Evolutionary conservation across 2,888 invertebrate species (phyloP).

Genomic region (Aspidiotus destructor): DNA sequence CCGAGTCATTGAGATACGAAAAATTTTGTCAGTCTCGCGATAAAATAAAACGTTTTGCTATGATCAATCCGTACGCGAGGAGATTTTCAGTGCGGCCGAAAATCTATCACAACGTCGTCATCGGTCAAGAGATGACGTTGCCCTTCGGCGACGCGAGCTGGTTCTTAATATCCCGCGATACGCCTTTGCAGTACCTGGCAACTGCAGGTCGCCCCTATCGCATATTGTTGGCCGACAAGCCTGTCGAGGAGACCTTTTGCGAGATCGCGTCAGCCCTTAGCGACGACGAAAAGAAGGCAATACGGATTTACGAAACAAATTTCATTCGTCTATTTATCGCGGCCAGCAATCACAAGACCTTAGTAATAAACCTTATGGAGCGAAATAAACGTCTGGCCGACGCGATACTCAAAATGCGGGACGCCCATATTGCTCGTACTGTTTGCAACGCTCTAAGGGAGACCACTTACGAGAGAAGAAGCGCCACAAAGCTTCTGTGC

Average conservation of each 20-base stretch:
- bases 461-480: not conserved
- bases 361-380: slow-evolving; percentile 19
- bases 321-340: slow-evolving; percentile 15
- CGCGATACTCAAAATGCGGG: slow-evolving; percentile 9
- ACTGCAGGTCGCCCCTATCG: not conserved
- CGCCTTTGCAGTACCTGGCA: slow-evolving; percentile 1
- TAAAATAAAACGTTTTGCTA: not conserved
- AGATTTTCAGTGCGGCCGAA: slow-evolving; percentile 12
- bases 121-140: slow-evolving; percentile 18
- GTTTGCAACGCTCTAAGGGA: slow-evolving; percentile 3
- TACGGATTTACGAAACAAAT: slow-evolving; percentile 10
- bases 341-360: slow-evolving; percentile 7
- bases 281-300: slow-evolving; percentile 10
- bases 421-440: slow-evolving; percentile 10
- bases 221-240: slow-evolving; percentile 21
- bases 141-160: slow-evolving; percentile 16
- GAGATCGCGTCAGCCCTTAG: slow-evolving; percentile 10
- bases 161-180: not conserved
- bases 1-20: slow-evolving; percentile 21
- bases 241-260: slow-evolving; percentile 21
- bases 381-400: slow-evolving; percentile 1
- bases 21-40: slow-evolving; percentile 10
- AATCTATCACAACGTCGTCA: slow-evolving; percentile 18
- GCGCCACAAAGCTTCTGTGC: slow-evolving; percentile 1
- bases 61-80: not conserved